phyloP scores from a whole-genome alignment of 2,113 vertebrate species.

The Psophia crepitans region DNA sequence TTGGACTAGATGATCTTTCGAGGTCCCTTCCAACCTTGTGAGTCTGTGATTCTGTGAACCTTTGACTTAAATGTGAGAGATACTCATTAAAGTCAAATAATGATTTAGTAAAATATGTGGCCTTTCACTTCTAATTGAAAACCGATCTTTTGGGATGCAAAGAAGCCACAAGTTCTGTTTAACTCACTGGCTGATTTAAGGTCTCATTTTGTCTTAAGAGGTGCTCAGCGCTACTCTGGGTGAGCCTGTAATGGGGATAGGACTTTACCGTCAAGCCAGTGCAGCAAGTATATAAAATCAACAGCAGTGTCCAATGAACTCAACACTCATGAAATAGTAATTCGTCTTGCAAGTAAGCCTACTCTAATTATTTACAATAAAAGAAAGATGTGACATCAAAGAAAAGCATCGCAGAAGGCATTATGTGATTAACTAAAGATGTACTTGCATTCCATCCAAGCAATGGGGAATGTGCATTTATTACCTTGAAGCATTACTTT shows the following conservation, averaged over 20 bases:
- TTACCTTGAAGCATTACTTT: neutral
- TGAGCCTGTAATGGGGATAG: neutral
- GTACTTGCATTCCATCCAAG: neutral
- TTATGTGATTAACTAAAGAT: neutral
- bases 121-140: slow-evolving; percentile 12
- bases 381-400: neutral
- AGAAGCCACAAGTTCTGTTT: neutral
- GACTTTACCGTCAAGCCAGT: neutral
- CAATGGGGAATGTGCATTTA: neutral
- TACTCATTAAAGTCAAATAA: neutral
- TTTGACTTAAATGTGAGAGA: neutral
- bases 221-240: neutral
- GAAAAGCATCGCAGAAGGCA: neutral
- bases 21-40: too few relatives aligned
- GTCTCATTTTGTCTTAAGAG: neutral
- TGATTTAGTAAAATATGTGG: neutral
- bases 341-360: neutral
- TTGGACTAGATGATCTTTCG: too few relatives aligned
- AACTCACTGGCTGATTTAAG: neutral
- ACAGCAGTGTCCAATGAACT: neutral
- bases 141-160: neutral
- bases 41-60: too few relatives aligned
- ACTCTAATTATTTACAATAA: neutral
- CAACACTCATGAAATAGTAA: neutral
- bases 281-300: neutral